Evolutionary conservation across 2,888 invertebrate genomes (phyloP), one percentile per base, ranked within the genome.

Genomic region (Synergus itoensis): DNA sequence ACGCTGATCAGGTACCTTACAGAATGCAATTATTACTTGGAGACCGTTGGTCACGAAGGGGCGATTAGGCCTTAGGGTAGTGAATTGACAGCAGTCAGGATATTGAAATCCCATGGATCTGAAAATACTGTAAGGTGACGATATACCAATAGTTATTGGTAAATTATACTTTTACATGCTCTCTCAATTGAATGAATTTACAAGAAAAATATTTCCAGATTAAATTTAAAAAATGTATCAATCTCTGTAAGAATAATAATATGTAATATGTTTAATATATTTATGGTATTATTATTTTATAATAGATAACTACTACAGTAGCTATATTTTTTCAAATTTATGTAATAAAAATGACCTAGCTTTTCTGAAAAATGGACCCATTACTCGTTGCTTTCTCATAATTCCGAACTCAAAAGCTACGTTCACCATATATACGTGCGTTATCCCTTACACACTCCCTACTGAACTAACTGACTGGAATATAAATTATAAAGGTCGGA

Each of bases 401-500:
- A 12, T 36, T 53, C n/a, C 53, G 53, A 73, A 45, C 48, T 53
- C 53, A 73, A 53, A 73, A 73, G 73, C 36, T 12, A 36, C 40
- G 45, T 48, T 28, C 28, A 53, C 36, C 12, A 21, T 21, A 21
- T 60, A 60, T 21, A 60, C 9, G 36, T 21, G 48, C n/a, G 11
- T 73, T 73, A 73, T 73, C 36, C 48, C 64, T 82, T 80, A 82
- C 81, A 80, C 79, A 78, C 78, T 53, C 76, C 36, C 45, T 69
- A 57, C 57, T 77, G 77, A 77, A 77, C 1, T 21, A 21, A 60
- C 57, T 81, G 85, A 82, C 78, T 80, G 80, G 82, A 86, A 86
- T 86, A 86, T 86, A 84, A 86, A 86, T 83, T 85, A 69, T 83
- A 81, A 77, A 80, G 77, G 76, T 79, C 79, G 82, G 75, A 77